Evolutionary conservation across 2,888 invertebrate species (phyloP).

Genomic region (Anorthoa munda): DNA sequence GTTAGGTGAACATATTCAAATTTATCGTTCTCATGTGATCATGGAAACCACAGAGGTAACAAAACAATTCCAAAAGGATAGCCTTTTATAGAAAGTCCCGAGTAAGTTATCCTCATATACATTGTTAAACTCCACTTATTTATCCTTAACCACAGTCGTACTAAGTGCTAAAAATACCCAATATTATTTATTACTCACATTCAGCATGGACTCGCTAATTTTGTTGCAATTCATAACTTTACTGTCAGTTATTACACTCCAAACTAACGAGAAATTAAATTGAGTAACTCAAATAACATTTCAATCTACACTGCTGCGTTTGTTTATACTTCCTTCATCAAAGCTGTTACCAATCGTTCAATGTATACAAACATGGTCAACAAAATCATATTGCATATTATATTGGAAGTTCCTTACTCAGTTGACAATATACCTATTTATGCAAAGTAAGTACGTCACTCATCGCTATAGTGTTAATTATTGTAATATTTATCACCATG

Average conservation of each 20-base stretch:
- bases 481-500: constrained; percentile 24
- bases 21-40: neutral
- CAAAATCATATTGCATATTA: neutral
- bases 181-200: constrained; percentile 25
- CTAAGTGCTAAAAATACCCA: constrained; percentile 43
- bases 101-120: neutral
- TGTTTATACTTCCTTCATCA: neutral
- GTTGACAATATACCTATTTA: constrained; percentile 13
- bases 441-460: constrained; percentile 5
- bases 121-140: constrained; percentile 4
- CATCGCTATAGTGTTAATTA: constrained; percentile 6
- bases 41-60: neutral
- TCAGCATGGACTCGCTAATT: neutral
- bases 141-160: constrained; percentile 26
- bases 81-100: neutral
- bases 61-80: neutral
- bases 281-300: constrained; percentile 5
- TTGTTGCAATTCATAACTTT: constrained; percentile 12
- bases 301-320: neutral
- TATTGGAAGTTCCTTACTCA: constrained; percentile 1
- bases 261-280: neutral
- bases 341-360: constrained; percentile 16
- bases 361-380: constrained; percentile 18
- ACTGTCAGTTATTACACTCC: neutral
- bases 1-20: neutral